These are phyloP conservation scores for Cliona cf. orientalis DNA, from an alignment of 37 sponge, comb jelly and placozoan genomes.

Conservation along the genomic window DNA sequence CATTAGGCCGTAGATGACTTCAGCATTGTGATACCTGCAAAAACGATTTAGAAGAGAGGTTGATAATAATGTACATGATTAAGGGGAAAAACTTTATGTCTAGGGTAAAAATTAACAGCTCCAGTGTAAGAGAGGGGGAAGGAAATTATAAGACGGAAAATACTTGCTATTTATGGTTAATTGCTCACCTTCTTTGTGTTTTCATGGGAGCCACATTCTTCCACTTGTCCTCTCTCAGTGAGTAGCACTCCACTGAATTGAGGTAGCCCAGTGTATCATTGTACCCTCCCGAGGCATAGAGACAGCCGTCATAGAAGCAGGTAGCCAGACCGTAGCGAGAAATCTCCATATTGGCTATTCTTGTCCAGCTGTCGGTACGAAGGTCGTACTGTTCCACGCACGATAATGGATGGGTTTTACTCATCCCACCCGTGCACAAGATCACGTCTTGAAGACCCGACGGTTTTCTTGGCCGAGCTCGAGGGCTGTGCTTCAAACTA, in stretches of 20 bases:
- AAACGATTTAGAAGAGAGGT: no score
- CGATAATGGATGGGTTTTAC: background rate
- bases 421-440: conserved; percentile 51
- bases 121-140: background rate
- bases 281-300: conserved; percentile 59
- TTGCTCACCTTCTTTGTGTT: conserved; percentile 53
- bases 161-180: background rate
- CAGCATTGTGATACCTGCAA: conserved; percentile 47
- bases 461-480: conserved; percentile 46
- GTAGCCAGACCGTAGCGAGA: conserved; percentile 43
- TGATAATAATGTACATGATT: no score
- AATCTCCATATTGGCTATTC: conserved; percentile 2
- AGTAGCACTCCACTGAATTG: conserved; percentile 23
- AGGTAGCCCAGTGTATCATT: conserved; percentile 5
- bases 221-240: conserved; percentile 49
- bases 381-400: conserved; percentile 47
- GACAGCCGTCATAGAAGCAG: conserved; percentile 26
- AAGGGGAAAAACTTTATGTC: no score
- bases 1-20: conserved; percentile 51
- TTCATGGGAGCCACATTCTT: conserved; percentile 30
- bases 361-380: conserved; percentile 26
- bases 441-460: conserved; percentile 44
- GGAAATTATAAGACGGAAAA: background rate
- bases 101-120: background rate
- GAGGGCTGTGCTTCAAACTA: conserved; percentile 36